Evolutionary conservation across 2,888 invertebrate species (phyloP), one percentile per base, ranked within the genome.

Genomic region (Actias luna): DNA sequence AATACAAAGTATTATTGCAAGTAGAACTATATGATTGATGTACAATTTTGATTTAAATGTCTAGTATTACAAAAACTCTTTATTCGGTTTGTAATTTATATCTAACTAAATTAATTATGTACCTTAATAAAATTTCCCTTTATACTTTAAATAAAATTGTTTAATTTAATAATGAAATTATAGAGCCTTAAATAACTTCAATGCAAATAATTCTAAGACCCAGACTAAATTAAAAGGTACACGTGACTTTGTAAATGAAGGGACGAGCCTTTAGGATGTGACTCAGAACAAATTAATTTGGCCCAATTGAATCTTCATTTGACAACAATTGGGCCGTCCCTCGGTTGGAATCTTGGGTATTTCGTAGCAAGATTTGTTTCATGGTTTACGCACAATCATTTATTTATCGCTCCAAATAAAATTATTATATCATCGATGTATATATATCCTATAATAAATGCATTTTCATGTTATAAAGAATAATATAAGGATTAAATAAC

Each of bases 271-370:
- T 62, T 63, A 67, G 63, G 71, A 73, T 68, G 71, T 75, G 74
- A 74, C 73, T 68, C 69, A 69, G 68, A 77, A 75, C 78, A 79
- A 79, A 83, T 83, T 83, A 81, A 83, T 82, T 77, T 59, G 29
- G 29, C 42, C 82, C 90, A 89, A 90, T 91, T 89, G 91, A 90
- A 90, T 91, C 87, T 89, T 90, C 89, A 89, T 88, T 88, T 85
- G 87, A 89, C 89, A 87, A 89, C 88, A 85, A 88, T 87, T 85
- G 86, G 85, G 81, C 75, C 75, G 81, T 74, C 79, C 74, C 84
- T 85, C 86, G 85, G 87, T 85, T 75, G 77, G 75, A 65, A 72
- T 68, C 67, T 71, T 75, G 74, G 78, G 74, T 55, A 55, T 55
- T 29, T 55, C 55, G 69, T 71, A 78, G 76, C 77, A 73, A 80